phyloP scores from a whole-genome alignment of 2,888 invertebrate genomes.

The Lamproptera curius region DNA sequence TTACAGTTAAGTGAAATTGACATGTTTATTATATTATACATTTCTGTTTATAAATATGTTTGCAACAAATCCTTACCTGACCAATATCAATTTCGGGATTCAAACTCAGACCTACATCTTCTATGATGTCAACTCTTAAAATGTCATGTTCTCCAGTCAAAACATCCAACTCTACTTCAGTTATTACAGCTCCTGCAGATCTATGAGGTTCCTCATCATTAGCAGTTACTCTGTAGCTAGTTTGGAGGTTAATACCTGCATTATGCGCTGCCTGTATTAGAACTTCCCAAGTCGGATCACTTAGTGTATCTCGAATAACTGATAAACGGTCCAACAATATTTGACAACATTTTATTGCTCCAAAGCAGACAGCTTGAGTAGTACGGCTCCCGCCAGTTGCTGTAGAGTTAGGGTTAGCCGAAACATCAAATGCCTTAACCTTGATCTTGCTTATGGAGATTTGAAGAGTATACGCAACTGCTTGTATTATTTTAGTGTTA shows the following conservation, averaged over 20 bases:
- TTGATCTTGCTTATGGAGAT: slow-evolving; percentile 79
- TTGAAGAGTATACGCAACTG: slow-evolving; percentile 82
- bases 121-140: slow-evolving; percentile 80
- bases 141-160: slow-evolving; percentile 84
- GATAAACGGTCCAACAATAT: slow-evolving; percentile 58
- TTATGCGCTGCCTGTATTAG: slow-evolving; percentile 66
- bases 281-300: slow-evolving; percentile 70
- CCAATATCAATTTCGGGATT: slow-evolving; percentile 83
- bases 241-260: slow-evolving; percentile 52
- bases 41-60: neutral
- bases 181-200: slow-evolving; percentile 75
- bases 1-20: too few relatives aligned
- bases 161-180: slow-evolving; percentile 85
- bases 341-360: slow-evolving; percentile 69
- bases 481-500: too few relatives aligned
- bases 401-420: slow-evolving; percentile 74
- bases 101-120: slow-evolving; percentile 82
- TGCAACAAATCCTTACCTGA: slow-evolving; percentile 56
- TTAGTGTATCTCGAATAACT: slow-evolving; percentile 58
- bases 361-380: slow-evolving; percentile 80
- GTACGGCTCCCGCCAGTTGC: slow-evolving; percentile 79
- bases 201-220: slow-evolving; percentile 46
- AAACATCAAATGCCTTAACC: slow-evolving; percentile 77
- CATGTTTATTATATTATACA: too few relatives aligned
- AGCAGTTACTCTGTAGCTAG: slow-evolving; percentile 42